Conservation (phyloP, 2,888 invertebrate genomes). For the Anorthoa munda region DNA sequence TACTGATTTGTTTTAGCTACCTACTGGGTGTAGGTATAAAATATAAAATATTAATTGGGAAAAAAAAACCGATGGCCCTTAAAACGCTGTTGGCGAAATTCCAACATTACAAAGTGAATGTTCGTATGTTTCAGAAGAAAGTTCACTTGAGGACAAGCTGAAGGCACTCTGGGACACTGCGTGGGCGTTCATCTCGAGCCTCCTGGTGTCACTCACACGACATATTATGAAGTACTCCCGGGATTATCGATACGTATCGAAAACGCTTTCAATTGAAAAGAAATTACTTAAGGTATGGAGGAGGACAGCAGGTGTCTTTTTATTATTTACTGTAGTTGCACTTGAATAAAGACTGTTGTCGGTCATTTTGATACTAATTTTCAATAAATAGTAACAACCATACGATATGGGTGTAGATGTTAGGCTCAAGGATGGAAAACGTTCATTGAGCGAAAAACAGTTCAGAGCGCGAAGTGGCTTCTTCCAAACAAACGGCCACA, state of each 20-base stretch:
- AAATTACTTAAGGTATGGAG: slow-evolving; percentile 95
- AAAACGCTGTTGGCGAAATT: background rate
- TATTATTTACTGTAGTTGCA: background rate
- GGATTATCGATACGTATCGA: slow-evolving; percentile 98
- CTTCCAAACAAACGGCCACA: too few relatives aligned
- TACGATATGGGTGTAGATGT: background rate
- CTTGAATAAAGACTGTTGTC: background rate
- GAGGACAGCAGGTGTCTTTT: background rate
- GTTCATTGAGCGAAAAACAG: too few relatives aligned
- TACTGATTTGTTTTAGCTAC: background rate
- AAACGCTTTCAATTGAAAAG: slow-evolving; percentile 97
- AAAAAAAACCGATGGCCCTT: background rate
- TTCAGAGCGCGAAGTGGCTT: too few relatives aligned
- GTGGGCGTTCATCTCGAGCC: slow-evolving; percentile 94
- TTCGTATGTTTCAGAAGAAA: slow-evolving; percentile 69
- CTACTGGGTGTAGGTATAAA: background rate
- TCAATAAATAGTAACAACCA: background rate
- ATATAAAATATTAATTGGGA: background rate
- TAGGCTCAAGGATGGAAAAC: too few relatives aligned
- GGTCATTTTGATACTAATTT: too few relatives aligned
- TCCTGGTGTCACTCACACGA: slow-evolving; percentile 95
- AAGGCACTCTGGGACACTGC: slow-evolving; percentile 86
- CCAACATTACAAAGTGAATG: background rate
- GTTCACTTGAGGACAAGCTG: slow-evolving; percentile 87
- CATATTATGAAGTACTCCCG: slow-evolving; percentile 96